These are phyloP conservation scores for Tiliacea citrago DNA, from an alignment of 2,888 invertebrate species.

Conservation along the genomic window DNA sequence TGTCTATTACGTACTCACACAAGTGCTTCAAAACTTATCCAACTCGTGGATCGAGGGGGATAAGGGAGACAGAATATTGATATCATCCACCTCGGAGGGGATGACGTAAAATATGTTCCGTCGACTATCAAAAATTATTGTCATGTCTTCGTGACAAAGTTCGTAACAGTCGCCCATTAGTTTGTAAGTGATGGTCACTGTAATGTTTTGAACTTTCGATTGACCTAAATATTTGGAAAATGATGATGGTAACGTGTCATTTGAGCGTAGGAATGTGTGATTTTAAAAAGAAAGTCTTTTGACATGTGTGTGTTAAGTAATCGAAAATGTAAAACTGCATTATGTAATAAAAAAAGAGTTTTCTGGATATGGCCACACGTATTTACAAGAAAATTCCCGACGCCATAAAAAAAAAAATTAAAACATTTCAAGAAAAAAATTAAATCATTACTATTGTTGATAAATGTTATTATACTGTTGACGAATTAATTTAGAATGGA, in stretches of 20 bases:
- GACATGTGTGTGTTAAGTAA: too few species aligned
- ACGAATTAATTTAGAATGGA: too few species aligned
- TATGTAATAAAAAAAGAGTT: too few species aligned
- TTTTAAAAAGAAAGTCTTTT: not conserved
- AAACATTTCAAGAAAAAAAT: too few species aligned
- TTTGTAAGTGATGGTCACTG: not conserved
- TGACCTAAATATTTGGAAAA: conserved; percentile 31
- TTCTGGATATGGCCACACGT: too few species aligned
- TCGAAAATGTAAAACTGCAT: too few species aligned
- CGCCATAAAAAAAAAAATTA: too few species aligned
- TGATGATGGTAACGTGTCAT: not conserved
- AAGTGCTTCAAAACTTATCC: conserved; percentile 46
- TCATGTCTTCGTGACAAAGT: conserved; percentile 10
- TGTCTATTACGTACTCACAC: conserved; percentile 29
- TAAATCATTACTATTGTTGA: too few species aligned
- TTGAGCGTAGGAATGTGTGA: not conserved
- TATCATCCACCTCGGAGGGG: not conserved
- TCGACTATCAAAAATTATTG: conserved; percentile 38
- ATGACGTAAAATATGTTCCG: conserved; percentile 8
- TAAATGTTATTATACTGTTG: too few species aligned
- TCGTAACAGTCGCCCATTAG: conserved; percentile 12
- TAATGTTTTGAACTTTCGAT: conserved; percentile 1
- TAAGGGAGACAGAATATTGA: conserved; percentile 30
- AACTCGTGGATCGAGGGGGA: conserved; percentile 12
- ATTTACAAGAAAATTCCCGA: too few species aligned